Conservation (phyloP, 2,113 vertebrate species). For the Colinus virginianus region DNA sequence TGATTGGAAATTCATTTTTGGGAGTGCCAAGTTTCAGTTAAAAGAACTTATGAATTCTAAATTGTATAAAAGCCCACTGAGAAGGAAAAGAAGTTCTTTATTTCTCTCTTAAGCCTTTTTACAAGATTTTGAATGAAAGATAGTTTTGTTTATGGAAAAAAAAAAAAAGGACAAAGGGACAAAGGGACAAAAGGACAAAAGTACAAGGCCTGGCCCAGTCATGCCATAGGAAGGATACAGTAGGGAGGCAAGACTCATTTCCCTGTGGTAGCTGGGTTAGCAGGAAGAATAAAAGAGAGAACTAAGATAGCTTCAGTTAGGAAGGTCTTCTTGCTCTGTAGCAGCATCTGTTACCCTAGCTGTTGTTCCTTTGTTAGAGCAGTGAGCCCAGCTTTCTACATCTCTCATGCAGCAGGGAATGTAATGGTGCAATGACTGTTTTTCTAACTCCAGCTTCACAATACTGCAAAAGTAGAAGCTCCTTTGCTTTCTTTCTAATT, state of each 20-base stretch:
- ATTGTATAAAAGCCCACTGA: background rate
- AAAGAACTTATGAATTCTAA: background rate
- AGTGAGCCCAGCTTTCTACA: background rate
- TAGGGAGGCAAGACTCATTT: rapidly evolving
- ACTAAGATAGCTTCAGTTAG: background rate
- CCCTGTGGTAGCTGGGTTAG: rapidly evolving
- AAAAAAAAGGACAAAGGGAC: rapidly evolving
- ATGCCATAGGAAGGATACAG: background rate
- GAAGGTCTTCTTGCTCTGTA: background rate
- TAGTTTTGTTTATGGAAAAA: background rate
- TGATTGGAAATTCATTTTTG: background rate
- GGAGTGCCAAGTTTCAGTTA: background rate
- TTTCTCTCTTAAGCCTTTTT: background rate
- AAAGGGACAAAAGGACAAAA: background rate
- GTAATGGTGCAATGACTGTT: background rate
- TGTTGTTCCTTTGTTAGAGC: background rate
- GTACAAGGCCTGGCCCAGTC: background rate
- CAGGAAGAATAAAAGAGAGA: rapidly evolving
- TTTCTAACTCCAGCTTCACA: background rate
- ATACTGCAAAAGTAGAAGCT: background rate
- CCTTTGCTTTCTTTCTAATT: background rate
- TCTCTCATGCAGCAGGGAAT: background rate
- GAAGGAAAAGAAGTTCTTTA: background rate
- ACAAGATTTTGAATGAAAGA: background rate
- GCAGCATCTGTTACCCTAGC: background rate